These are phyloP conservation scores for Drosophila merina DNA, from an alignment of 2,888 invertebrate species.

Conservation along the genomic window DNA sequence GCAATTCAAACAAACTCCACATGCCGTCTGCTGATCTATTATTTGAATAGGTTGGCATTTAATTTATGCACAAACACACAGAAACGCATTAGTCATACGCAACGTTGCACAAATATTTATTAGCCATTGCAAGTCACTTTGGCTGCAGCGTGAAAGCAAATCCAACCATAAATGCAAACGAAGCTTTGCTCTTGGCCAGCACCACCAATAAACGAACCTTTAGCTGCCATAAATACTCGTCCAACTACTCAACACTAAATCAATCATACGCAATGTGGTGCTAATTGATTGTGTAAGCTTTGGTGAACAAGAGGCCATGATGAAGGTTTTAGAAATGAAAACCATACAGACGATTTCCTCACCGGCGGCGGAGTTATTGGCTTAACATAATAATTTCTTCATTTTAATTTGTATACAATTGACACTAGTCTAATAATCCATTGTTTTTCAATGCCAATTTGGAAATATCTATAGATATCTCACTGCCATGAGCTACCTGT, in stretches of 20 bases:
- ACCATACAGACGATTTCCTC: neutral
- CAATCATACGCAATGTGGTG: slow-evolving; percentile 69
- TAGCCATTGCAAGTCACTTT: slow-evolving; percentile 48
- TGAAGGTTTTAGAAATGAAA: slow-evolving; percentile 6
- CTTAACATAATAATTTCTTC: neutral
- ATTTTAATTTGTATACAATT: neutral
- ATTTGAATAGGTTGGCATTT: slow-evolving; percentile 34
- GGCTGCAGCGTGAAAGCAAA: slow-evolving; percentile 14
- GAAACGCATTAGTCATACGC: slow-evolving; percentile 60
- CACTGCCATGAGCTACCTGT: neutral
- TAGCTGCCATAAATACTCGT: slow-evolving; percentile 30
- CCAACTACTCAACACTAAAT: slow-evolving; percentile 44
- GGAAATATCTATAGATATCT: neutral
- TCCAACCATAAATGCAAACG: slow-evolving; percentile 23
- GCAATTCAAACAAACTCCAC: slow-evolving; percentile 51
- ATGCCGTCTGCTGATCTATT: slow-evolving; percentile 18
- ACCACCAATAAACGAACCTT: slow-evolving; percentile 50
- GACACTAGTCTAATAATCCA: neutral
- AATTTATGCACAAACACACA: slow-evolving; percentile 64
- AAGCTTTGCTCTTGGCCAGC: neutral
- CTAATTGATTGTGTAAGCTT: slow-evolving; percentile 55
- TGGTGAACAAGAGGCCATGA: neutral
- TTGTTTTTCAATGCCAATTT: neutral
- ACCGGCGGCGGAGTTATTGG: neutral
- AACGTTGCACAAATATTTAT: slow-evolving; percentile 72